A percentile compares a stretch with the other conserved stretches of the same genome.
Evolutionary conservation across 2,113 vertebrate species (phyloP).

Genomic region (Phrynosoma blainvillii): DNA sequence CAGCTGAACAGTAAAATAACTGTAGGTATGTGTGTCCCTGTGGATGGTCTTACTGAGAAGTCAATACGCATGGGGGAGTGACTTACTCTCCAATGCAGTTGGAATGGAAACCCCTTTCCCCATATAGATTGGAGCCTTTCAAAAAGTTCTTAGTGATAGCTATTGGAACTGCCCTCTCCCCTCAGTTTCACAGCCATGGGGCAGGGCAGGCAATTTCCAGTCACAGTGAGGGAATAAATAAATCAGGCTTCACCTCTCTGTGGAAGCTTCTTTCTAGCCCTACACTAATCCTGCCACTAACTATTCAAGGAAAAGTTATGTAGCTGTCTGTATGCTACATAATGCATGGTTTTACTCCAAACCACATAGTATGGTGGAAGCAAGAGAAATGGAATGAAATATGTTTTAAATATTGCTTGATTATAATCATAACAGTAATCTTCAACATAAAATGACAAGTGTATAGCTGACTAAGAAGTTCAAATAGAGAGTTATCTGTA

Average conservation of each 20-base stretch:
- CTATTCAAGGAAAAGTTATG: background rate
- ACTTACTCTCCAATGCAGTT: background rate
- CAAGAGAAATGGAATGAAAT: background rate
- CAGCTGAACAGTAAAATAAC: background rate
- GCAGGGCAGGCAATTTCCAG: background rate
- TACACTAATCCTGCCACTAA: background rate
- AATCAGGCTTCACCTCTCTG: background rate
- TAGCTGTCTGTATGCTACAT: background rate
- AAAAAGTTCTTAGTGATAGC: background rate
- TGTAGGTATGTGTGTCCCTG: no score
- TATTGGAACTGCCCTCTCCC: background rate
- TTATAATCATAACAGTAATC: background rate
- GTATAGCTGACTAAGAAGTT: background rate
- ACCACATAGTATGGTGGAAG: background rate
- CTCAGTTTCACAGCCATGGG: background rate
- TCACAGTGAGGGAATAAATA: background rate
- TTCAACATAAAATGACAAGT: background rate
- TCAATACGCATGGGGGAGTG: background rate
- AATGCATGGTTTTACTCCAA: background rate
- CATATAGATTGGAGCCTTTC: background rate
- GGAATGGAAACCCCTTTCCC: background rate
- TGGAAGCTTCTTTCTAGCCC: background rate
- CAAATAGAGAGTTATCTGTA: background rate
- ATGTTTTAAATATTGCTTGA: background rate
- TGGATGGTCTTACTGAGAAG: background rate